Base-by-base conservation (phyloP, 53 echinoderm and acorn worm genomes). In the Echinometra lucunter region DNA sequence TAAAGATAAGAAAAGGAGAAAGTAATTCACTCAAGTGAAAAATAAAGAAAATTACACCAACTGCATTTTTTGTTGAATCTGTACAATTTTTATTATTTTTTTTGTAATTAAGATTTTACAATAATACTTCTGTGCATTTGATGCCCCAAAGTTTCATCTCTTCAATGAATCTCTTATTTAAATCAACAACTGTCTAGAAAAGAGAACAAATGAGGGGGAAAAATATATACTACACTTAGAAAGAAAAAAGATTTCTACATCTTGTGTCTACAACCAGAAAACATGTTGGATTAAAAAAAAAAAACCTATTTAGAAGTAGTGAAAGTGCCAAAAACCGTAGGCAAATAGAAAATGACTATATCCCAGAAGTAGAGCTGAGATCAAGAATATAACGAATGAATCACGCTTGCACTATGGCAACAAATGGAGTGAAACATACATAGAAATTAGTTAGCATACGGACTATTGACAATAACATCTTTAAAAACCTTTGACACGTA, bases 71-170 rank as follows among this genome's bases (percentile, higher is more conserved):
- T 94, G 82, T 94, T 94, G 82, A 94, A 58, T 94, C 94, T 94
- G 94, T 94, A 94, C 94, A 94, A 83, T 57, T 94, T 94, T 94
- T 58, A 66, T 85, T 92, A 27, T 60, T 94, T 83, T 94, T 94
- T 94, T 94, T 82, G 82, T 83, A 94, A 83, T 94, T 94, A 94
- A 83, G 94, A 94, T 94, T 66, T 94, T 94, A 94, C 94, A 94
- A 94, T 94, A 94, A 94, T 94, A 94, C 94, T 94, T 94, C 44
- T 94, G 94, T 94, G 94, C 94, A 94, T 94, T 94, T 94, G 94
- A 94, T 94, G 94, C 94, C 92, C 60, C 92, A 75, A 92, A 92
- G 92, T 35, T 92, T 74, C 78, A 45, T 92, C 78, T 92, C 56
- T 94, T 83, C 85, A 49, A 85, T 85, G 85, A 85, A 85, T 85